A percentile compares a stretch with the other conserved stretches of the same genome.
phyloP scores from a whole-genome alignment of 2,797 vertebrate species.

The Sebastes alutus region DNA sequence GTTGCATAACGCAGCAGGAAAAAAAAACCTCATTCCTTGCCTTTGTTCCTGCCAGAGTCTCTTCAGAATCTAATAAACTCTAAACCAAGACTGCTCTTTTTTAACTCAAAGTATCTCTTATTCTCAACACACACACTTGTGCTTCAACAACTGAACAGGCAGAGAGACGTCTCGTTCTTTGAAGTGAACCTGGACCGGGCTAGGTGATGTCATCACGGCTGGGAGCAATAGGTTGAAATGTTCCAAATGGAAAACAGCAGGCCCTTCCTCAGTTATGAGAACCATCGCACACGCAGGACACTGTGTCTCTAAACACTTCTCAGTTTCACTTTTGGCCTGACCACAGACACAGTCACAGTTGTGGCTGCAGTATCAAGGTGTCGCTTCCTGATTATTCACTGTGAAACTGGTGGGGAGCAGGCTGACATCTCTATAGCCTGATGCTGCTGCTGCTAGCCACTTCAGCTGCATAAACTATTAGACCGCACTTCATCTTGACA shows the following conservation, averaged over 20 bases:
- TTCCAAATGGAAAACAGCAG: slow-evolving; percentile 74
- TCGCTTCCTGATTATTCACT: slow-evolving; percentile 83
- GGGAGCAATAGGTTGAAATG: slow-evolving; percentile 67
- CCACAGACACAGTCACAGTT: slow-evolving; percentile 78
- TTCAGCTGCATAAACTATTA: slow-evolving; percentile 60
- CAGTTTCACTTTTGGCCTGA: slow-evolving; percentile 76
- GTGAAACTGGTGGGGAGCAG: slow-evolving; percentile 73
- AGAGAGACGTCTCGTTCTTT: slow-evolving; percentile 63
- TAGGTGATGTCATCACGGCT: slow-evolving; percentile 71
- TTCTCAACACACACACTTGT: slow-evolving; percentile 57
- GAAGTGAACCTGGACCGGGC: slow-evolving; percentile 63
- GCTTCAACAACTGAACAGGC: slow-evolving; percentile 47
- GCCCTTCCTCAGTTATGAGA: slow-evolving; percentile 60
- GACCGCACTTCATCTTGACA: slow-evolving; percentile 55
- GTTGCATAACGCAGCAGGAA: slow-evolving; percentile 80
- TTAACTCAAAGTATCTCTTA: slow-evolving; percentile 70
- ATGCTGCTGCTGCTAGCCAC: slow-evolving; percentile 46
- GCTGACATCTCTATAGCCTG: slow-evolving; percentile 64
- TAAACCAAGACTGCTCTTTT: slow-evolving; percentile 72
- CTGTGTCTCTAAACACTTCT: slow-evolving; percentile 72
- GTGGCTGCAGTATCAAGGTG: slow-evolving; percentile 78
- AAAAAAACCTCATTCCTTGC: slow-evolving; percentile 75
- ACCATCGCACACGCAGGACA: slow-evolving; percentile 57
- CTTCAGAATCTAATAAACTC: slow-evolving; percentile 80
- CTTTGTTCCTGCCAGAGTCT: slow-evolving; percentile 77